Conservation (phyloP, 2,797 vertebrate species). For the Decapterus maruadsi region DNA sequence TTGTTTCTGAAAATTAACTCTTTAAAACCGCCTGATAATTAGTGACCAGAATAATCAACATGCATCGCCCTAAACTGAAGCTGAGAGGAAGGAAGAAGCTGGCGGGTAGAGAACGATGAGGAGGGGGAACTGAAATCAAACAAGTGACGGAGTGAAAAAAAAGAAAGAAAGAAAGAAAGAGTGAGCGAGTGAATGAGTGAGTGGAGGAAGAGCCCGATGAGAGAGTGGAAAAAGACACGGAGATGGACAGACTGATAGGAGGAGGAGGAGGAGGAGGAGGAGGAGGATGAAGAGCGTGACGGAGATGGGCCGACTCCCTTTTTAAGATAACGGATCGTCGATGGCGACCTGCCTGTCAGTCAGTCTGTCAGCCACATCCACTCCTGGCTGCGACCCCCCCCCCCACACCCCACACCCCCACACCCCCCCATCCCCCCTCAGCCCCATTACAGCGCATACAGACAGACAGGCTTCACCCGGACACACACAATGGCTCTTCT, state of each 20-base stretch:
- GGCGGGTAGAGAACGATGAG: background rate
- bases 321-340: conserved; percentile 67
- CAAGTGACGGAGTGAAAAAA: background rate
- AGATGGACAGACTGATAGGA: conserved; percentile 71
- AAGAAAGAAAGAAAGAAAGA: background rate
- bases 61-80: no score
- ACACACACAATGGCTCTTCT: conserved; percentile 73
- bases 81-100: background rate
- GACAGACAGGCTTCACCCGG: conserved; percentile 30
- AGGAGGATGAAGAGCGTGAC: conserved; percentile 42
- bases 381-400: conserved; percentile 35
- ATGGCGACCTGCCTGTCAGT: conserved; percentile 75
- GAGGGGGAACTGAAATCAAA: background rate
- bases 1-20: no score
- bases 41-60: no score
- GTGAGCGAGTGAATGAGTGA: conserved; percentile 19
- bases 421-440: no score
- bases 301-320: conserved; percentile 46
- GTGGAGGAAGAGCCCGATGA: conserved; percentile 57
- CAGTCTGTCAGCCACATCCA: conserved; percentile 80
- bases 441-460: conserved; percentile 58
- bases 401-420: no score
- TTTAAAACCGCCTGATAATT: no score
- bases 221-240: conserved; percentile 63
- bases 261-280: background rate